Base-by-base conservation (phyloP, 1,140 invertebrate genomes). In the Probaryconus sp. region DNA sequence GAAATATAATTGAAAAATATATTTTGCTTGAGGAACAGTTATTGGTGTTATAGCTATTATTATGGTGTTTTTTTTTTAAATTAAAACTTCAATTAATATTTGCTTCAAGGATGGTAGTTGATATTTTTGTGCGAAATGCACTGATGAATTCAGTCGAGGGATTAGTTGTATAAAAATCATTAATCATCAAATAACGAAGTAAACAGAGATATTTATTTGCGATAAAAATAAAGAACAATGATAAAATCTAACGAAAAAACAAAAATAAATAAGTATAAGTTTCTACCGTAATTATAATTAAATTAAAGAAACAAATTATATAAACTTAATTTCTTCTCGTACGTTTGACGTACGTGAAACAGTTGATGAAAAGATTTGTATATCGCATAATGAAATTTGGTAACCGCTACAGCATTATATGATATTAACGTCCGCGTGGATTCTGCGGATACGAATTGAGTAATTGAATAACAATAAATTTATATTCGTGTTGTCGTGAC, bases 401-500 rank as follows among this genome's bases (percentile, higher is more conserved):
- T 64, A 60, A 72, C 56, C 42, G 53, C 63, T 45, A 40, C 42
- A 61, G 72, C 61, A 83, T 81, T 81, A 81, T 79, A 79, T 51
- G 79, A 78, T 81, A 85, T 86, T 81, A 85, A 83, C 79, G 80
- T 85, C 80, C 74, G 51, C 63, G 51, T 60, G 78, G 77, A 82
- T 79, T 79, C 77, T 79, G 80, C 71, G 78, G 77, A 60, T 80
- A 71, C 78, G 77, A 80, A 81, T 81, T 81, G 83, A 82, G 80
- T 86, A 86, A 87, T 87, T 81, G 81, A 87, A 86, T 86, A 84
- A 85, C 82, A 83, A 85, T 86, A 85, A 86, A 85, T 87, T 86
- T 86, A 83, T 81, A 85, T 85, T 84, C 80, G 79, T 83, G 81
- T 82, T 85, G 81, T 81, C 82, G 81, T 65, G 82, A 83, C 75